Evolutionary conservation across 2,888 invertebrate species (phyloP), one percentile per base, ranked within the genome.

Genomic region (Timema podura): DNA sequence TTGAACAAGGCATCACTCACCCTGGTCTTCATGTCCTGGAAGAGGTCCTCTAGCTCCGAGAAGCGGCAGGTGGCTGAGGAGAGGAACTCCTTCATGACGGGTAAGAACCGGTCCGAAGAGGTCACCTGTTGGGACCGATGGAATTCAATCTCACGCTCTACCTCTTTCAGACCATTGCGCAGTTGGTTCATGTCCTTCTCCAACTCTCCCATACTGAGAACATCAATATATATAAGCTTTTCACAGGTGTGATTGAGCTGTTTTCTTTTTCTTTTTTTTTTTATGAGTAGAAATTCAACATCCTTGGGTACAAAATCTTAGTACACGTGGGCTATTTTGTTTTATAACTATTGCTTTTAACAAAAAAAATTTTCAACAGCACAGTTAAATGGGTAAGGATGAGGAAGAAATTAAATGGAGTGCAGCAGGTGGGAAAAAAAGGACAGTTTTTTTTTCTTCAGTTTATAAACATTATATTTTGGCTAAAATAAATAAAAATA

Each of bases 61-160:
- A 96, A 90, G 76, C 94, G 88, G 79, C 95, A 95, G 0, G 94
- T 92, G 0, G 96, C 96, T 74, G 93, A 92, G 0, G 95, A 93
- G 79, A 95, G 91, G 83, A 98, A 97, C 80, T 97, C 96, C 74
- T 93, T 86, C 95, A 97, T 96, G 47, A 96, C 95, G 0, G 93
- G 91, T 73, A 96, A 86, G 83, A 96, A 97, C 79, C 93, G 90
- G 81, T 96, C 96, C 10, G 88, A 88, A 66, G 87, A 84, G 5
- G 85, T 83, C 73, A 86, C 85, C 48, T 88, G 86, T 72, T 93
- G 90, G 66, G 87, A 88, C 65, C 93, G 87, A 81, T 96, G 95
- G 82, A 93, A 96, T 79, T 95, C 94, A 77, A 97, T 88, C 83
- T 97, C 96, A 75, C 91, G 87, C 70, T 91, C 89, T 11, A 93